These are phyloP conservation scores for Coregonus sp. DNA, from an alignment of 2,797 vertebrate species.

Conservation along the genomic window DNA sequence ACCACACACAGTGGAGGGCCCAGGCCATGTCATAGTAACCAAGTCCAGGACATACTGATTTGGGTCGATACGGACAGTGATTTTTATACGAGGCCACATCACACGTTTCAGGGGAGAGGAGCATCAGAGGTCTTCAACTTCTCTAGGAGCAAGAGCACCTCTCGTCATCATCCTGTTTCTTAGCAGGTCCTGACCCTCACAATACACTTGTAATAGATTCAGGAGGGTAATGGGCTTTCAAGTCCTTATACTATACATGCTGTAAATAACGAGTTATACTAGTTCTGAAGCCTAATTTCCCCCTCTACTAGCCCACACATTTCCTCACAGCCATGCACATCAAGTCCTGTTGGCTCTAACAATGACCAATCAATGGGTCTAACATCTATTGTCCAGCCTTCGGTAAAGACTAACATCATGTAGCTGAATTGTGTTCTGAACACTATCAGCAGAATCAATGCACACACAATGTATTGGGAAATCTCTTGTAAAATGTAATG, in stretches of 20 bases:
- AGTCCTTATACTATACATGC: not conserved
- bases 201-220: not conserved
- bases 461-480: not conserved
- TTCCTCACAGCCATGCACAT: not conserved
- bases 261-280: conserved; percentile 11
- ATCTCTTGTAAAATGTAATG: too few relatives aligned
- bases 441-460: not conserved
- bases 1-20: conserved; percentile 15
- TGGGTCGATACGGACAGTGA: conserved; percentile 39
- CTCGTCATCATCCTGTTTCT: not conserved
- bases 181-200: not conserved
- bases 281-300: not conserved
- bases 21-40: conserved; percentile 9
- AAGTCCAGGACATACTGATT: conserved; percentile 58
- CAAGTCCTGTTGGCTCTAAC: not conserved
- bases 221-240: not conserved
- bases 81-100: not conserved
- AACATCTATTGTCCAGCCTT: not conserved
- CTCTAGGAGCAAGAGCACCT: not conserved
- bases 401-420: not conserved
- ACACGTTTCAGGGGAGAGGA: not conserved
- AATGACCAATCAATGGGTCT: conserved; percentile 1
- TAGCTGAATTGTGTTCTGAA: not conserved
- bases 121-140: not conserved
- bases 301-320: not conserved